Base-by-base conservation (phyloP, 2,888 invertebrate species). In the Teleogryllus oceanicus region DNA sequence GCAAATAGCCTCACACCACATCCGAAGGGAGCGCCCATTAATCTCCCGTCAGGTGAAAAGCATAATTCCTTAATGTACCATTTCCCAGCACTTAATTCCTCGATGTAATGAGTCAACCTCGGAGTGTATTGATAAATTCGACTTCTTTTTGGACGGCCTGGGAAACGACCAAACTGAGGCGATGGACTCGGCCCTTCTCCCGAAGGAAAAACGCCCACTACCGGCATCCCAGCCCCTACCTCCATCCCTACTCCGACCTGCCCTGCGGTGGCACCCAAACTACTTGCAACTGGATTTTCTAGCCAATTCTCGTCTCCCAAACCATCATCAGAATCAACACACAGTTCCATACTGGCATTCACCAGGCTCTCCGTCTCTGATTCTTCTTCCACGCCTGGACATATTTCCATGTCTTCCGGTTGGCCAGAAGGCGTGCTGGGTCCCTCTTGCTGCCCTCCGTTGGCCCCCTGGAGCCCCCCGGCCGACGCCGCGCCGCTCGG, bases 31-130 rank as follows among this genome's bases (percentile, higher is more conserved):
- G 97, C 97, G 85, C 96, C 96, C 49, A 98, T 93, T 13, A 97
- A 88, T 78, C 97, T 90, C 0, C 98, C 98, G 86, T 97, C 97
- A 2, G 94, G 89, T 1, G 96, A 96, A 87, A 96, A 97, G 84
- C 95, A 95, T 77, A 96, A 88, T 85, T 97, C 98, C 87, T 98
- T 98, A 80, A 98, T 97, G 84, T 94, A 96, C 0, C 96, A 96
- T 83, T 93, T 93, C 2, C 96, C 97, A 18, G 94, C 94, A 85
- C 95, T 96, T 0, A 95, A 93, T 86, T 98, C 97, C 84, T 95
- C 92, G 11, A 92, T 90, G 85, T 91, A 97, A 87, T 95, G 95
- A 10, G 96, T 92, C 78, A 98, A 90, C 76, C 97, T 90, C 18
- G 93, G 92, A 24, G 90, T 88, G 87, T 96, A 96, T 84, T 91